Evolutionary conservation across 2,888 invertebrate genomes (phyloP), one percentile per base, ranked within the genome.

Genomic region (Spatulosminthurus flaviceps): DNA sequence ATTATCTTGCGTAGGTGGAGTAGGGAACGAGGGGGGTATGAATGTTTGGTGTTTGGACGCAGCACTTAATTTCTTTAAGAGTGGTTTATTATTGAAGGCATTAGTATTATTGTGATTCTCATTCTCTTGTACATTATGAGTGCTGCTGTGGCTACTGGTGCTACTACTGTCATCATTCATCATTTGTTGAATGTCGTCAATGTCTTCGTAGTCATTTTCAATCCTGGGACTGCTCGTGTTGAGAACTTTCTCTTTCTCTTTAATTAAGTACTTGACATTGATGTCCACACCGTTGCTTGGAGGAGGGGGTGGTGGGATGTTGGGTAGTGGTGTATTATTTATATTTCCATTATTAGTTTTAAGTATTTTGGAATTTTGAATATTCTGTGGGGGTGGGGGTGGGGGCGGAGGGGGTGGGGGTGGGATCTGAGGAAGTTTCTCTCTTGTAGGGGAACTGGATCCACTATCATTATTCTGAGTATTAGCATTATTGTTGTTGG

Each of bases 21-120:
- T 90, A 78, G 94, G 93, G 89, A 96, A 96, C 88, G 94, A 93
- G 80, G 96, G 96, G 81, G 95, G 96, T 87, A 96, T 93, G 90
- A 96, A 96, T 83, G 96, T 94, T 85, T 95, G 78, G 13, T 28
- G 81, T 80, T 80, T 82, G 81, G 19, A 66, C 82, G 16, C 24
- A 42, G 22, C 29, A 51, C 43, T 72, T 43, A 74, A 7, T 19
- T 70, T 67, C 28, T 77, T 77, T 1, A 28, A 29, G 2, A 24
- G n/a, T 1, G 60, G 28, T 13, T 61, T 19, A 34, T 61, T 51
- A n/a, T 22, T 28, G 21, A 24, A n/a, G n/a, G n/a, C n/a, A n/a
- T n/a, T n/a, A n/a, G n/a, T n/a, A n/a, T n/a, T 71, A 42, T 71
- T 69, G 5, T 29, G n/a, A 69, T 69, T 69, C 19, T 21, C 41